phyloP scores from a whole-genome alignment of 2,888 invertebrate species.

The Leptothorax acervorum region DNA sequence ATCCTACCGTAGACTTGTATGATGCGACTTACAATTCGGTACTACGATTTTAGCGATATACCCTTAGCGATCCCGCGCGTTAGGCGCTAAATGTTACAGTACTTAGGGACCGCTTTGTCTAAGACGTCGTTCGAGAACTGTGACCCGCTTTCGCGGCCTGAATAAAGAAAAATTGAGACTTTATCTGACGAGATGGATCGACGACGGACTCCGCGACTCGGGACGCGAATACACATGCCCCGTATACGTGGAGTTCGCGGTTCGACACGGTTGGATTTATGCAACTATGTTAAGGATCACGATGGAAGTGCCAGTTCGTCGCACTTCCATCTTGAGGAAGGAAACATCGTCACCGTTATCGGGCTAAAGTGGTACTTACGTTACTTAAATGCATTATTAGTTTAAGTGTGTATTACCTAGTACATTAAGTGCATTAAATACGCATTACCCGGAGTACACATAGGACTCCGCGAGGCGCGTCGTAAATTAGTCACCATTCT shows the following conservation, averaged over 20 bases:
- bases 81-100: constrained; percentile 4
- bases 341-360: constrained; percentile 22
- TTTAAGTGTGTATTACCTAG: constrained; percentile 3
- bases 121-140: constrained; percentile 23
- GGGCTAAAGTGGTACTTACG: constrained; percentile 24
- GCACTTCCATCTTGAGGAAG: constrained; percentile 7
- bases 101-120: constrained; percentile 41
- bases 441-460: neutral
- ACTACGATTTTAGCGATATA: neutral
- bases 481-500: neutral
- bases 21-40: neutral
- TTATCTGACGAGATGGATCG: constrained; percentile 33
- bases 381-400: constrained; percentile 29
- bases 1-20: neutral
- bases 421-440: constrained; percentile 22
- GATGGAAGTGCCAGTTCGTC: constrained; percentile 12
- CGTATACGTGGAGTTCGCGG: constrained; percentile 2
- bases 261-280: constrained; percentile 34
- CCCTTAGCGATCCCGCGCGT: constrained; percentile 4
- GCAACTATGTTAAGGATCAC: constrained; percentile 43
- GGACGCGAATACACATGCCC: constrained; percentile 13
- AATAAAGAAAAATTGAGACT: constrained; percentile 45
- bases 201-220: constrained; percentile 2
- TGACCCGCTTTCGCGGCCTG: constrained; percentile 45
- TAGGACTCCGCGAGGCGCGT: neutral